Base-by-base conservation (phyloP, 2,888 invertebrate genomes). In the Neoascia interrupta region DNA sequence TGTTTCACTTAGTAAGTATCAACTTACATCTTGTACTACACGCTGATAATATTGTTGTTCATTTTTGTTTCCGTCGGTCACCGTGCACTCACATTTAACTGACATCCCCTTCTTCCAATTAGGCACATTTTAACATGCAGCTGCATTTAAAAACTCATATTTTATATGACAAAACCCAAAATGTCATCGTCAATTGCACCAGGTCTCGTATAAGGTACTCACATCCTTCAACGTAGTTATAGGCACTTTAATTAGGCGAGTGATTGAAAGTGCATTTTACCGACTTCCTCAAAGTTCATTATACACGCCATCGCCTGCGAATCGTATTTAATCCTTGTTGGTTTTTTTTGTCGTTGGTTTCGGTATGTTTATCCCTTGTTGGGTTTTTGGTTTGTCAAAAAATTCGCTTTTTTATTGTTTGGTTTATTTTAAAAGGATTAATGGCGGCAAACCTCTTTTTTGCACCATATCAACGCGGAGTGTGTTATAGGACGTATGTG, bases 401-500 rank as follows among this genome's bases (percentile, higher is more conserved):
- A 41, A 36, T 26, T 66, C 36, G 31, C 5, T 37, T 39, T n/a
- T 15, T 18, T 26, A 53, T 73, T 58, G 36, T 53, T 53, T 58
- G 66, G 51, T 28, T 56, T 64, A 66, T 43, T n/a, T n/a, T n/a
- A 64, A 73, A 79, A 68, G 73, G 68, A 68, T 73, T 73, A 79
- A 73, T 73, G 66, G 60, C 75, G 81, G 74, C 61, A 76, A 81
- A 81, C 81, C 81, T 75, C 70, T 66, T 81, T 66, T 75, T 75
- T 76, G 69, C 81, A 70, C 81, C 69, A 69, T 60, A 15, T 23
- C 31, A 34, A n/a, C n/a, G n/a, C n/a, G n/a, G n/a, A n/a, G n/a
- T n/a, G n/a, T n/a, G n/a, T n/a, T n/a, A n/a, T n/a, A n/a, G 31
- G 8, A 31, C 4, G 31, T n/a, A 31, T 8, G 3, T 31, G 8